Base-by-base conservation (phyloP, 2,888 invertebrate species). In the Julus scanicus region DNA sequence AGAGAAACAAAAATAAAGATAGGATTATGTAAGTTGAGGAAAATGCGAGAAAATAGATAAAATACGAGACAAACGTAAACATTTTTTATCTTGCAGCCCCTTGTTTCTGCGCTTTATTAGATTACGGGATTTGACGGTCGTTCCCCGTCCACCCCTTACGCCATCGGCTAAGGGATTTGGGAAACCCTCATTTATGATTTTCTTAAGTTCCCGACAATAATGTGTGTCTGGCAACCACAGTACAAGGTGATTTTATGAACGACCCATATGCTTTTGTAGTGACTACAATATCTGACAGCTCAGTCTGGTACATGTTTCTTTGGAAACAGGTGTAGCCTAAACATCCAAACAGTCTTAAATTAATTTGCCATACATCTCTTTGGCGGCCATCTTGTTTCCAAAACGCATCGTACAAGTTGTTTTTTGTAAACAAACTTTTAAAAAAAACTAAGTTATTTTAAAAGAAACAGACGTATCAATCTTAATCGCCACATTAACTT, bases 81-180 rank as follows among this genome's bases (percentile, higher is more conserved):
- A 1, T 1, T 57, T 11, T 57, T 57, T 17, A 57, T 57, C 57
- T 8, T 4, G 15, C 57, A 4, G 29, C 29, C 29, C 17, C 63
- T 63, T 63, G n/a, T 63, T 63, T 63, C n/a, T 17, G 63, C 63
- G 63, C 63, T n/a, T 63, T n/a, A 63, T 63, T 17, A n/a, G 63
- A 63, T 63, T 63, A 63, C 63, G 63, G 63, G 63, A 63, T 63
- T 63, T 63, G 63, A 63, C 1, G 63, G n/a, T n/a, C 63, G 63
- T 63, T n/a, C 63, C 63, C 63, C 63, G n/a, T 17, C 29, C n/a
- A 6, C 71, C 29, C 71, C 71, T 71, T 71, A 20, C 71, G 20
- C 29, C 29, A 71, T 29, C 20, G 71, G 20, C 29, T 71, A 71
- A 71, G 11, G n/a, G n/a, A 8, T 44, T 71, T 71, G 20, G 71